Evolutionary conservation across 37 sponge, comb jelly and placozoan species (phyloP).

Genomic region (Spongilla lacustris): DNA sequence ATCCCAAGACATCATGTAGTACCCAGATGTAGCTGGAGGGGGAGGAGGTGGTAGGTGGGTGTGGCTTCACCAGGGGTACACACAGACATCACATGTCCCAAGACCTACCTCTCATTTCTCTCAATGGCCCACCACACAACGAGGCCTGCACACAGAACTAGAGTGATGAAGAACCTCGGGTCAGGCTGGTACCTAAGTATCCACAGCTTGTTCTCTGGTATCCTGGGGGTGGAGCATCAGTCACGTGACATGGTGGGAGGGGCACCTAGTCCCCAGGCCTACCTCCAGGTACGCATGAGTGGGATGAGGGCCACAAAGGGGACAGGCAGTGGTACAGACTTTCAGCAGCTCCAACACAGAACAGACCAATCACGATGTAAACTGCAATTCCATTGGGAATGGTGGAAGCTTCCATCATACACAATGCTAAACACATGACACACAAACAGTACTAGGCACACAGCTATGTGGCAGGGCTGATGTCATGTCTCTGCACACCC

Average conservation of each 20-base stretch:
- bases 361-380: conserved; percentile 78
- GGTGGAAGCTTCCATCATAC: not conserved
- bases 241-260: conserved; percentile 18
- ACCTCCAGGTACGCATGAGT: not conserved
- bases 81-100: no score
- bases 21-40: conserved; percentile 51
- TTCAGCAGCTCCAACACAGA: conserved; percentile 43
- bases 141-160: conserved; percentile 44
- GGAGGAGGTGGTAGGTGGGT: no score
- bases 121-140: conserved; percentile 84
- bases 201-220: conserved; percentile 56
- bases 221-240: conserved; percentile 12
- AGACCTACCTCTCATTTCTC: conserved; percentile 15
- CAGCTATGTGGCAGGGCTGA: no score
- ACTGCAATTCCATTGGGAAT: conserved; percentile 54
- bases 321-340: conserved; percentile 71
- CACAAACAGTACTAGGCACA: no score
- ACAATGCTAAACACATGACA: no score
- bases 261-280: not conserved
- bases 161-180: conserved; percentile 66
- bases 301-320: not conserved
- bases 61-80: no score
- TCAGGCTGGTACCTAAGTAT: conserved; percentile 70
- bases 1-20: conserved; percentile 62
- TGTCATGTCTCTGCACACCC: no score